Percentiles rank a stretch among this genome's conserved stretches.
phyloP scores from a whole-genome alignment of 2,797 vertebrate genomes.

The Danio choprae region DNA sequence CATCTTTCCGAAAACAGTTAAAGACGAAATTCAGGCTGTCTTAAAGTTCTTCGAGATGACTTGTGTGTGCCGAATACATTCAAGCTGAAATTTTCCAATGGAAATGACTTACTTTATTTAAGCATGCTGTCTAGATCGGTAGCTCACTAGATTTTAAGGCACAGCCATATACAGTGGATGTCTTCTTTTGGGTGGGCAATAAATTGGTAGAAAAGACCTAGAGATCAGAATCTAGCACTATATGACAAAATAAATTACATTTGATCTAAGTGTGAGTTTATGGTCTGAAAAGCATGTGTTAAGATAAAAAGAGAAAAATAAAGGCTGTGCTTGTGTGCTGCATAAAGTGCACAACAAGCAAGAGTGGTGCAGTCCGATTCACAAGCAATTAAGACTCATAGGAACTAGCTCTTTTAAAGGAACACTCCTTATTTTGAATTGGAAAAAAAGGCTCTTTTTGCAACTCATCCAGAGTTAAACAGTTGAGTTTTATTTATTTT shows the following conservation, averaged over 20 bases:
- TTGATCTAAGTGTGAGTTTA: not conserved
- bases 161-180: not conserved
- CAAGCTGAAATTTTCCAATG: not conserved
- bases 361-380: not conserved
- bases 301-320: not conserved
- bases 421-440: no score
- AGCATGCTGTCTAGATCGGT: not conserved
- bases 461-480: no score
- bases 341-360: not conserved
- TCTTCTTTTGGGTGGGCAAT: not conserved
- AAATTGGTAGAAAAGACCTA: not conserved
- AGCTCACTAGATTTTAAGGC: not conserved
- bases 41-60: not conserved
- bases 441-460: no score
- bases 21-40: not conserved
- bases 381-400: not conserved
- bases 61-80: not conserved
- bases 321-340: not conserved
- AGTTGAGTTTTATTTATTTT: no score
- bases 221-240: not conserved
- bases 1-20: constrained; percentile 5
- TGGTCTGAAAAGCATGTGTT: not conserved
- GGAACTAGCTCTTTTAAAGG: no score
- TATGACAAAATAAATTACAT: not conserved
- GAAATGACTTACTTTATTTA: not conserved